A percentile compares a stretch with the other conserved stretches of the same genome.
These are phyloP conservation scores for Drosophila murphyi DNA, from an alignment of 1,140 invertebrate species.

Conservation along the genomic window DNA sequence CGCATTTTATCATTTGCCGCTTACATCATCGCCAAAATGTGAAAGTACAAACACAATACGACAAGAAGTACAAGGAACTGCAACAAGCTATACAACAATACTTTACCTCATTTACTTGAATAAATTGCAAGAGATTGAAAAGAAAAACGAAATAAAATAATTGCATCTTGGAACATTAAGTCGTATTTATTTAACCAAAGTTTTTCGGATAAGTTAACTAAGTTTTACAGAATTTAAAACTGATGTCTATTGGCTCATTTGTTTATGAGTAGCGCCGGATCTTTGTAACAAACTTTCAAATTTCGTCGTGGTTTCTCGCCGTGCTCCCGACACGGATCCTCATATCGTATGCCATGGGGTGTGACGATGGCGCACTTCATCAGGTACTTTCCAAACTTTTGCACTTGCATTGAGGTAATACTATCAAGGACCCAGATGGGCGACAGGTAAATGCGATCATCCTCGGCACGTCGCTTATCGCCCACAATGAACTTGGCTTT, in stretches of 20 bases:
- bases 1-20: constrained; percentile 6
- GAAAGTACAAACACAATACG: constrained; percentile 52
- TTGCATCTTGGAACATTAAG: constrained; percentile 47
- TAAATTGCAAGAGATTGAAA: constrained; percentile 38
- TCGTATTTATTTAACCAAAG: constrained; percentile 17
- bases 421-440: constrained; percentile 86
- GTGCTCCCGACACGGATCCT: constrained; percentile 29
- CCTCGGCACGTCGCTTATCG: constrained; percentile 60
- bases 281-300: constrained; percentile 22
- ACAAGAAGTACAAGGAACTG: constrained; percentile 40
- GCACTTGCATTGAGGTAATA: constrained; percentile 72
- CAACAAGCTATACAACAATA: constrained; percentile 41
- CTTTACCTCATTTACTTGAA: constrained; percentile 60
- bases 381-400: constrained; percentile 66
- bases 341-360: constrained; percentile 56
- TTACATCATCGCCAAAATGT: constrained; percentile 26
- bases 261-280: constrained; percentile 56
- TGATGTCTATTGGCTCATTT: constrained; percentile 21
- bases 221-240: not conserved
- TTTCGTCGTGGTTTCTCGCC: not conserved
- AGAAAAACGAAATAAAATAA: constrained; percentile 61
- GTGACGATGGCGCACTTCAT: constrained; percentile 71
- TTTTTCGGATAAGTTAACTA: constrained; percentile 2
- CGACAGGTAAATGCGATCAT: constrained; percentile 80
- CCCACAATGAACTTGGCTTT: constrained; percentile 85